Conservation (phyloP, 2,888 invertebrate species). For the Labia minor region DNA sequence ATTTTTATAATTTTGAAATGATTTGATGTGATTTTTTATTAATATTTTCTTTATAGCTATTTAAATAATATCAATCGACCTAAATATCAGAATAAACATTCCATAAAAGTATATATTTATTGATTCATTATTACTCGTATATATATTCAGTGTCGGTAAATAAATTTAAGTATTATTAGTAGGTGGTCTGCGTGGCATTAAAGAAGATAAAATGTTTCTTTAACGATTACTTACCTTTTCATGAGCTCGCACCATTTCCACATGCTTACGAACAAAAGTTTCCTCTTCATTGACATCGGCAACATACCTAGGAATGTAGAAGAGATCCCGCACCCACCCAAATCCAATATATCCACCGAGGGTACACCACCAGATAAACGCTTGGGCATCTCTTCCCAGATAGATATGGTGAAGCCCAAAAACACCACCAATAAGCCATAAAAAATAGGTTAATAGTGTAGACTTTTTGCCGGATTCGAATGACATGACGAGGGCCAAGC, state of each 20-base stretch:
- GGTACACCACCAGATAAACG: slow-evolving; percentile 80
- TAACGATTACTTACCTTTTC: slow-evolving; percentile 46
- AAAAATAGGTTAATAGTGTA: slow-evolving; percentile 57
- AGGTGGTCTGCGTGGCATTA: too few relatives aligned
- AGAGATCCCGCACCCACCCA: slow-evolving; percentile 79
- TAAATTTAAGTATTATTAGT: too few relatives aligned
- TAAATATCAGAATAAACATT: too few relatives aligned
- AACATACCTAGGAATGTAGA: slow-evolving; percentile 75
- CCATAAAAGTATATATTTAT: too few relatives aligned
- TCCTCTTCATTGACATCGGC: slow-evolving; percentile 68
- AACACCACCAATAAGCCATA: slow-evolving; percentile 80
- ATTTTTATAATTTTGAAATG: too few relatives aligned
- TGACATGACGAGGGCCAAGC: neutral
- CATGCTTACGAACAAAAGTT: slow-evolving; percentile 51
- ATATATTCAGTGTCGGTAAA: too few relatives aligned
- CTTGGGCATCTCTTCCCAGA: slow-evolving; percentile 76
- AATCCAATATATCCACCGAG: slow-evolving; percentile 73
- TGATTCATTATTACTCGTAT: too few relatives aligned
- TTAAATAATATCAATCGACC: too few relatives aligned
- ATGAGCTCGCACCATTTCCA: slow-evolving; percentile 47
- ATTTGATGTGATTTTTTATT: too few relatives aligned
- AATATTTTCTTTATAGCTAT: too few relatives aligned
- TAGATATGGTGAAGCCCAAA: slow-evolving; percentile 88
- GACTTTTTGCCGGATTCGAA: slow-evolving; percentile 35
- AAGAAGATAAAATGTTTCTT: too few relatives aligned